Evolutionary conservation across 1,140 invertebrate species (phyloP).

Genomic region (Procambarus clarkii): DNA sequence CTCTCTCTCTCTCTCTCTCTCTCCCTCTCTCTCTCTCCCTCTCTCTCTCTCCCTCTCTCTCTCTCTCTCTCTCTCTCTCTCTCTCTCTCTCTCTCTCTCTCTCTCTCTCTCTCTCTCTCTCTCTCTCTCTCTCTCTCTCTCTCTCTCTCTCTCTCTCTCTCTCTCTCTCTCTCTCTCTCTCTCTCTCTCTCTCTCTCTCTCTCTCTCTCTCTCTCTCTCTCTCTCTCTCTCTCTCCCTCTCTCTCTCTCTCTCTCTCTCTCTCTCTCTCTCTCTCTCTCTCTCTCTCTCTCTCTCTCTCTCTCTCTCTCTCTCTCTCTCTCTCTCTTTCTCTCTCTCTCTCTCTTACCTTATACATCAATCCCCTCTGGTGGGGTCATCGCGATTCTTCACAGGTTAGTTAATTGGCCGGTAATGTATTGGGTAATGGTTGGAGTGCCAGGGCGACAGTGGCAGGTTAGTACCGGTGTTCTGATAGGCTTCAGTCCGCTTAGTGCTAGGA

Average conservation of each 20-base stretch:
- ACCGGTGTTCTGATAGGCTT: too few species aligned
- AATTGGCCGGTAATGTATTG: too few species aligned
- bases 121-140: neutral
- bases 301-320: too few species aligned
- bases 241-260: neutral
- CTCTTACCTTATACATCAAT: neutral
- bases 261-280: neutral
- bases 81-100: neutral
- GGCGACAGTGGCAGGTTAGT: too few species aligned
- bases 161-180: constrained; percentile 23
- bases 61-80: neutral
- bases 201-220: neutral
- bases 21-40: neutral
- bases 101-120: neutral
- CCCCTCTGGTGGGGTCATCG: too few species aligned
- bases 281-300: neutral
- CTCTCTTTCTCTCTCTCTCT: neutral
- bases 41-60: neutral
- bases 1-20: neutral
- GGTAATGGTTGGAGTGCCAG: too few species aligned
- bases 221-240: neutral
- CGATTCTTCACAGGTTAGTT: too few species aligned
- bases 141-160: neutral
- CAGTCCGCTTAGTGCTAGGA: too few species aligned
- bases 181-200: neutral